Evolutionary conservation across 2,797 vertebrate species (phyloP), one percentile per base, ranked within the genome.

Genomic region (Spinus pinus): DNA sequence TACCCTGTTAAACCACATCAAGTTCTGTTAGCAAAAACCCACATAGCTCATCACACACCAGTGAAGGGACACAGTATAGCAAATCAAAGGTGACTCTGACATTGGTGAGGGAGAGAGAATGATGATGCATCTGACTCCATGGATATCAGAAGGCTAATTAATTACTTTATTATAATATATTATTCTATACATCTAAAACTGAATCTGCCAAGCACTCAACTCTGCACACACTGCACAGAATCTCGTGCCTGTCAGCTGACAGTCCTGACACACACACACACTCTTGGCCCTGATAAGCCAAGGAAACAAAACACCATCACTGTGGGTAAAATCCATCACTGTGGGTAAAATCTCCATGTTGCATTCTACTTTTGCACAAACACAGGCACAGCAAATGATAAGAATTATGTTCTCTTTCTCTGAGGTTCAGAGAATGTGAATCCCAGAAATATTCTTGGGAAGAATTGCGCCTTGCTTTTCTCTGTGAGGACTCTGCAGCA

Each of bases 41-140:
- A n/a, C 0, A 0, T 0, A 14, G 21, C 46, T 66, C 51, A 10
- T 12, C 20, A 14, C 37, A 25, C 30, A 12, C 0, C 46, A 51
- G 7, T 1, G 12, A 61, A 31, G 37, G 37, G 33, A 44, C 56
- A 3, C 53, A n/a, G 53, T 2, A 5, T 13, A n/a, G 53, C 53
- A n/a, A 54, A 54, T n/a, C 53, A 54, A n/a, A 54, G 53, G 53
- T 1, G 2, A n/a, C 31, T n/a, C 31, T 12, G 3, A 2, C 13
- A 3, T 2, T 54, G 53, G 20, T 22, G 20, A 54, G 53, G 31
- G 9, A n/a, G 53, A 54, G 31, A 22, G 31, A 54, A 54, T n/a
- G 31, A 54, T 7, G 31, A 54, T 54, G 53, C 53, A 54, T n/a
- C 53, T 0, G 0, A n/a, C 20, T 54, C 31, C 53, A 54, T 22